Conservation (phyloP, 2,888 invertebrate genomes). For the Drosophila vallismaia region DNA sequence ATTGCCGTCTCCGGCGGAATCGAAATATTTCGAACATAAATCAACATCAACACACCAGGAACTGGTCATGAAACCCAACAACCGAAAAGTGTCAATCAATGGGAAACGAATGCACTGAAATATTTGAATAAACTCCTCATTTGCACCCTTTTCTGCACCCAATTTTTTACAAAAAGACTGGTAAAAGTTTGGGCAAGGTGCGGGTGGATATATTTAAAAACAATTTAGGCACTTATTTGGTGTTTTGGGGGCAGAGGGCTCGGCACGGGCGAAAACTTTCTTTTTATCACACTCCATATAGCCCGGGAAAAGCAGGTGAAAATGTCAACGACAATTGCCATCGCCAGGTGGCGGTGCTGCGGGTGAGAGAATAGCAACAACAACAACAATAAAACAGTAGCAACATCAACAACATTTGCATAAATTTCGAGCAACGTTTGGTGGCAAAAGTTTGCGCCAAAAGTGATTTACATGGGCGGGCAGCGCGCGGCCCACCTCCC, state of each 20-base stretch:
- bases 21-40: slow-evolving; percentile 51
- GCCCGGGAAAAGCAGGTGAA: slow-evolving; percentile 43
- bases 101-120: slow-evolving; percentile 1
- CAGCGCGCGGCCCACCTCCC: slow-evolving; percentile 8
- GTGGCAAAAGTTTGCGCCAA: slow-evolving; percentile 67
- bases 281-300: slow-evolving; percentile 21
- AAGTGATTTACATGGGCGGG: slow-evolving; percentile 74
- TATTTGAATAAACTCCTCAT: slow-evolving; percentile 3
- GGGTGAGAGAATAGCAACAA: slow-evolving; percentile 20
- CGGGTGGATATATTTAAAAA: slow-evolving; percentile 39
- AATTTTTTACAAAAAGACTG: background rate
- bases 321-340: slow-evolving; percentile 72
- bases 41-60: slow-evolving; percentile 54
- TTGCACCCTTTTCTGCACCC: slow-evolving; percentile 26
- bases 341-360: slow-evolving; percentile 58
- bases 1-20: slow-evolving; percentile 52
- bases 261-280: no score
- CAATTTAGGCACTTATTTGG: slow-evolving; percentile 49
- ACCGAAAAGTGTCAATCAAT: slow-evolving; percentile 55
- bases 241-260: background rate
- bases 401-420: slow-evolving; percentile 72
- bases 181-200: slow-evolving; percentile 5
- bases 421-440: slow-evolving; percentile 67
- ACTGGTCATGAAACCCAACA: slow-evolving; percentile 27
- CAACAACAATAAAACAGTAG: slow-evolving; percentile 46